A percentile compares a stretch with the other conserved stretches of the same genome.
Evolutionary conservation across 2,888 invertebrate genomes (phyloP).

Genomic region (Ceriagrion tenellum): DNA sequence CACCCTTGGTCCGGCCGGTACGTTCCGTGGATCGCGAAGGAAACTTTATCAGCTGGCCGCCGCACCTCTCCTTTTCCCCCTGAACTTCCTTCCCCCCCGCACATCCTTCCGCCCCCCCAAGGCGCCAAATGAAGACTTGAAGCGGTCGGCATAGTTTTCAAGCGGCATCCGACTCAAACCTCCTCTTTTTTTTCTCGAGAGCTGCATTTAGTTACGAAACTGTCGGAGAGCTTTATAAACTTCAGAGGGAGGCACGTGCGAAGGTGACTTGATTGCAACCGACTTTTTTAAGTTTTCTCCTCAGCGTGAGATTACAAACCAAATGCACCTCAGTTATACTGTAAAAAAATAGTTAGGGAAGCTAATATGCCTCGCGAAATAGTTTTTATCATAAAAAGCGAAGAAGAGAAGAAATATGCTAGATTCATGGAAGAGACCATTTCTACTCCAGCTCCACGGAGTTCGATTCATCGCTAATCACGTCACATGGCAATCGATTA

Average conservation of each 20-base stretch:
- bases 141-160: not conserved
- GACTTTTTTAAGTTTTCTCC: not conserved
- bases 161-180: not conserved
- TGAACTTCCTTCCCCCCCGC: too few species aligned
- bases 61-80: not conserved
- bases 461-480: too few species aligned
- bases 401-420: too few species aligned
- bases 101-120: not conserved
- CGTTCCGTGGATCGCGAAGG: not conserved
- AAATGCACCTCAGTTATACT: not conserved
- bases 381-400: too few species aligned
- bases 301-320: not conserved
- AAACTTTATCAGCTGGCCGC: constrained; percentile 1
- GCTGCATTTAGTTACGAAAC: not conserved
- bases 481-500: too few species aligned
- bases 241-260: not conserved
- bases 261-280: not conserved
- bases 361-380: too few species aligned
- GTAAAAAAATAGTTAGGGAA: too few species aligned
- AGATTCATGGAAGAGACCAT: too few species aligned
- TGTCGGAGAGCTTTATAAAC: not conserved
- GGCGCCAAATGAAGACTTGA: not conserved
- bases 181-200: not conserved
- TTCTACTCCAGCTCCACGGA: too few species aligned
- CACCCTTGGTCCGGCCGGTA: constrained; percentile 15